phyloP scores from a whole-genome alignment of 2,888 invertebrate species.

The Periphyllus acericola region DNA sequence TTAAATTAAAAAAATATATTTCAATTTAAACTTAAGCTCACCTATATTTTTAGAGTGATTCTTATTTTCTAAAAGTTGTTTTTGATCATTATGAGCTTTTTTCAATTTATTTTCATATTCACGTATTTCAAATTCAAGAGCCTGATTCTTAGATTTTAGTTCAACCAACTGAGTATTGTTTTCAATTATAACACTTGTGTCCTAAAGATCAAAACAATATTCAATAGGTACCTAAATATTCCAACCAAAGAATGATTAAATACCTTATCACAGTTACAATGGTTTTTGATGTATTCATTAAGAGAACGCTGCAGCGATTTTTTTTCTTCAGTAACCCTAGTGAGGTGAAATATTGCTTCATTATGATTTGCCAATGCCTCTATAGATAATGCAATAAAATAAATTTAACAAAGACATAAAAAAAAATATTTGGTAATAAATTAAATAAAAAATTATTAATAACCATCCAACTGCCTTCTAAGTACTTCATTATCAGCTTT shows the following conservation, averaged over 20 bases:
- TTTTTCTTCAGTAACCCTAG: constrained; percentile 59
- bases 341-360: constrained; percentile 54
- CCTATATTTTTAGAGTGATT: constrained; percentile 74
- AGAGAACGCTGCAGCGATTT: constrained; percentile 52
- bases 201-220: constrained; percentile 23
- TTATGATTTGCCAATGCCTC: constrained; percentile 49
- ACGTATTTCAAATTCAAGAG: constrained; percentile 52
- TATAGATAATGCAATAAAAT: background rate
- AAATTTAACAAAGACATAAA: background rate
- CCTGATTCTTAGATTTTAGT: constrained; percentile 61
- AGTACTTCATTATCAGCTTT: constrained; percentile 55
- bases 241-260: background rate
- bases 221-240: background rate
- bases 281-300: constrained; percentile 45
- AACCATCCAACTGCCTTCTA: constrained; percentile 52
- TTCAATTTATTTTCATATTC: constrained; percentile 68
- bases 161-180: constrained; percentile 35
- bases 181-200: constrained; percentile 47
- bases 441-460: background rate
- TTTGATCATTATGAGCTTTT: constrained; percentile 71
- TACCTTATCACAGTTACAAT: constrained; percentile 57
- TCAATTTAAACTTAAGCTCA: constrained; percentile 65
- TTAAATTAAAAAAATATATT: constrained; percentile 7
- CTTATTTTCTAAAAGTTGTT: constrained; percentile 71
- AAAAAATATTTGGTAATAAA: background rate